Conservation (phyloP, 2,888 invertebrate species). For the Piscicola geometra region DNA sequence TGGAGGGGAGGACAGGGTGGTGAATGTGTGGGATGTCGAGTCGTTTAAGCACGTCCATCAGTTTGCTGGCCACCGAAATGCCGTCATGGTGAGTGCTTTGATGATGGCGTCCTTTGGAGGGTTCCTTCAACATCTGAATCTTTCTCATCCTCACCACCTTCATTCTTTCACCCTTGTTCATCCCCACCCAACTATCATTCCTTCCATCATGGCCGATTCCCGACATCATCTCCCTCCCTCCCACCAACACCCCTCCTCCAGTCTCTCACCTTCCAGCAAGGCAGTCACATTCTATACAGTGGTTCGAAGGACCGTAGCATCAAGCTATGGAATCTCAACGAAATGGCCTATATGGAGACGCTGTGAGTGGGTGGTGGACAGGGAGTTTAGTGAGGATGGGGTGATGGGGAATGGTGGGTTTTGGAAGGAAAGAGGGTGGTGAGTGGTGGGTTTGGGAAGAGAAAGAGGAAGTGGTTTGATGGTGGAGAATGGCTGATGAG, state of each 20-base stretch:
- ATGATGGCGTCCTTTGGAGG: neutral
- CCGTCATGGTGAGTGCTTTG: constrained; percentile 50
- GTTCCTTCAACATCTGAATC: neutral
- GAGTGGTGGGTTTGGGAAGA: neutral
- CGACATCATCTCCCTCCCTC: neutral
- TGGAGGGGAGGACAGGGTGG: constrained; percentile 66
- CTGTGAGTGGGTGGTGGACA: constrained; percentile 60
- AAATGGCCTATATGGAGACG: constrained; percentile 91
- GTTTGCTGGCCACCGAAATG: constrained; percentile 61
- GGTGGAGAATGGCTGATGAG: no score
- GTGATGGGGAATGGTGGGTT: no score
- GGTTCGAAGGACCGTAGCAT: constrained; percentile 62
- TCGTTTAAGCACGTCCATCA: constrained; percentile 72
- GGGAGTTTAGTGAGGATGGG: no score
- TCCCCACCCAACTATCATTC: no score
- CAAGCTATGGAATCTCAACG: constrained; percentile 91
- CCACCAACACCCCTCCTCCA: no score
- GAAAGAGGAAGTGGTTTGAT: neutral
- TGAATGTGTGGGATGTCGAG: constrained; percentile 79
- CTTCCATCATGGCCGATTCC: no score
- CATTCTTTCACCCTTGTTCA: no score
- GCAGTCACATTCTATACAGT: constrained; percentile 74
- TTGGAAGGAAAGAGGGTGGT: no score
- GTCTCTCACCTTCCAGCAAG: constrained; percentile 77
- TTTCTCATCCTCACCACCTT: neutral